phyloP scores from a whole-genome alignment of 2,113 vertebrate species.

The western clawed frog (Xenopus tropicalis) region DNA sequence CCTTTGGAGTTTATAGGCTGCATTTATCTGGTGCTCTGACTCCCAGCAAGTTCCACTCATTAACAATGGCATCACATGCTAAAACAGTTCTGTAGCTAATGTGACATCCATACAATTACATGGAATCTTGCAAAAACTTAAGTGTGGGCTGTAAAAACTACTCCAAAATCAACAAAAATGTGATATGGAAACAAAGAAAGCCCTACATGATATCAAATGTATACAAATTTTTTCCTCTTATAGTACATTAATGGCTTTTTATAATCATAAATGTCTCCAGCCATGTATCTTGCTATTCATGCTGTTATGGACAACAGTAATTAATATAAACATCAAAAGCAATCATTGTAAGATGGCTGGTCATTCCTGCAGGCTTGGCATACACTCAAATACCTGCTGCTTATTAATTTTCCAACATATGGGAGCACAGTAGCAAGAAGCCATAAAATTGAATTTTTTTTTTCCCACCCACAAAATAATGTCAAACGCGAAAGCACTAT shows the following conservation, averaged over 20 bases:
- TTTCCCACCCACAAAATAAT: slow-evolving; percentile 69
- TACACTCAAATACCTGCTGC: slow-evolving; percentile 92
- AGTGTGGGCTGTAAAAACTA: too few relatives aligned
- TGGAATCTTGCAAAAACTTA: too few relatives aligned
- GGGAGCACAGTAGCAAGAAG: slow-evolving; percentile 90
- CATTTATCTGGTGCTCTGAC: too few relatives aligned
- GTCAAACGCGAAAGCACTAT: slow-evolving; percentile 66
- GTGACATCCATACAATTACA: too few relatives aligned
- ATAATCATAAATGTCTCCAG: slow-evolving; percentile 64
- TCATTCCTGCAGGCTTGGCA: slow-evolving; percentile 95
- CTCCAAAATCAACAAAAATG: too few relatives aligned
- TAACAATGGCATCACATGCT: too few relatives aligned
- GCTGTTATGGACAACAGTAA: slow-evolving; percentile 81
- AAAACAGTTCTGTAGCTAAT: too few relatives aligned
- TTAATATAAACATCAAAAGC: slow-evolving; percentile 96
- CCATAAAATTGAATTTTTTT: slow-evolving; percentile 77
- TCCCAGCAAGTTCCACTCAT: too few relatives aligned
- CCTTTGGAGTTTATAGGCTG: too few relatives aligned
- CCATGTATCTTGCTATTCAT: slow-evolving; percentile 67
- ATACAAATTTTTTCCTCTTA: background rate
- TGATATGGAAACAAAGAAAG: background rate
- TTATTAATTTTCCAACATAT: slow-evolving; percentile 99
- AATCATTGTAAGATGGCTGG: slow-evolving; percentile 91
- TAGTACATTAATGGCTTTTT: slow-evolving; percentile 41
- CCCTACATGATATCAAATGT: background rate